Base-by-base conservation (phyloP, 2,888 invertebrate species). In the Elaeidobius kamerunicus region DNA sequence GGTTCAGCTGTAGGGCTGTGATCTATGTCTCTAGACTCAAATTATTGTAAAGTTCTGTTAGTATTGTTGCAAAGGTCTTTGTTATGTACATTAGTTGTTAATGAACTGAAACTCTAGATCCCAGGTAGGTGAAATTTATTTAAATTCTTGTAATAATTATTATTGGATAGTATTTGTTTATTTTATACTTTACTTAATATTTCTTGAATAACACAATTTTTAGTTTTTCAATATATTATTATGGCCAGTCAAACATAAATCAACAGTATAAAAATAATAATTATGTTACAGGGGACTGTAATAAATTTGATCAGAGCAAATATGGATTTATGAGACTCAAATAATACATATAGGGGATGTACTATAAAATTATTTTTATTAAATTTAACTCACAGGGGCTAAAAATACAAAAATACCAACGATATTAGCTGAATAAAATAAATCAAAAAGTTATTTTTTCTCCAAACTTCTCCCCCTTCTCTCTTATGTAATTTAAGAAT, bases 151-250 rank as follows among this genome's bases (percentile, higher is more conserved):
- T 40, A 20, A 40, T 7, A 32, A 12, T 14, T 16, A 20, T 28
- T 30, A 20, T 35, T 28, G 41, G 28, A 48, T 30, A 45, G 43
- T 54, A 47, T 54, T 56, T 50, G 23, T 42, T 53, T 57, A 51
- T 47, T 35, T 48, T 35, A 11, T 45, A 18, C 28, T 52, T 55
- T 45, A 19, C 51, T 50, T 52, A 52, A 30, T 47, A 52, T 36
- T 56, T 43, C 20, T 40, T 18, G 19, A 7, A 15, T 30, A 5
- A 48, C 20, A 30, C 48, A 55, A 51, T 43, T n/a, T n/a, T n/a
- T n/a, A n/a, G n/a, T n/a, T n/a, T n/a, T n/a, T n/a, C n/a, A n/a
- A n/a, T n/a, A n/a, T n/a, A n/a, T n/a, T n/a, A n/a, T n/a, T n/a
- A n/a, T n/a, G n/a, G n/a, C n/a, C n/a, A n/a, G n/a, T n/a, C n/a